A percentile compares a stretch with the other conserved stretches of the same genome.
phyloP scores from a whole-genome alignment of 2,113 vertebrate genomes.

The Cephalopterus ornatus region DNA sequence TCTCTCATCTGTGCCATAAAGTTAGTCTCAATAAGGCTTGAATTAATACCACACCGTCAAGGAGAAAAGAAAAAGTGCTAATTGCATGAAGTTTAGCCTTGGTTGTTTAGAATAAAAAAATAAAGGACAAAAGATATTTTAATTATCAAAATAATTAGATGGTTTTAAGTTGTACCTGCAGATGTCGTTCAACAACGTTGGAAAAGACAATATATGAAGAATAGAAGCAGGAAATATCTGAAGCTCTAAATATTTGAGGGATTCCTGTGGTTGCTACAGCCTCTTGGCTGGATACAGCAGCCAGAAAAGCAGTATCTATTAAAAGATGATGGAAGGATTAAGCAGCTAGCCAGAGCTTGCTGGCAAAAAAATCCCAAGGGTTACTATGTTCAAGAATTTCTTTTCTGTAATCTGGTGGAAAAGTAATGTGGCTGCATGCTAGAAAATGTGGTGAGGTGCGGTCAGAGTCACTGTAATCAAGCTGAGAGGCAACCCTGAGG shows the following conservation, averaged over 20 bases:
- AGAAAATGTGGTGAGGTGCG: neutral
- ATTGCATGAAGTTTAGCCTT: neutral
- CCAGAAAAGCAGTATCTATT: neutral
- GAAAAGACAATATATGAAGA: neutral
- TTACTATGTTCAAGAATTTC: neutral
- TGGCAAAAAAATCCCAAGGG: neutral
- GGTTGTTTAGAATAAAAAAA: neutral
- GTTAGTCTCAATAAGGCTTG: neutral
- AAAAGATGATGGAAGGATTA: neutral
- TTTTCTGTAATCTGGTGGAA: neutral
- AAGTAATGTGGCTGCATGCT: neutral
- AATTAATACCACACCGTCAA: constrained; percentile 6
- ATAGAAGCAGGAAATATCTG: neutral
- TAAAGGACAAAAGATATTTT: neutral
- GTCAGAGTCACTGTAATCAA: neutral
- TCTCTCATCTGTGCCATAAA: neutral
- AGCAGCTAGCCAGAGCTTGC: neutral
- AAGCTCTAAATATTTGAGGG: neutral
- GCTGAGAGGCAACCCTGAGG: neutral
- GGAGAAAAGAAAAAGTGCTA: constrained; percentile 7
- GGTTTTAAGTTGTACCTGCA: neutral
- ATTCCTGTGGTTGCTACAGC: neutral
- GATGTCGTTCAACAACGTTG: neutral
- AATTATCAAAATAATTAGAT: neutral
- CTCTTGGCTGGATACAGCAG: neutral